Conservation (phyloP, 1,140 invertebrate genomes). For the Drosophila littoralis region DNA sequence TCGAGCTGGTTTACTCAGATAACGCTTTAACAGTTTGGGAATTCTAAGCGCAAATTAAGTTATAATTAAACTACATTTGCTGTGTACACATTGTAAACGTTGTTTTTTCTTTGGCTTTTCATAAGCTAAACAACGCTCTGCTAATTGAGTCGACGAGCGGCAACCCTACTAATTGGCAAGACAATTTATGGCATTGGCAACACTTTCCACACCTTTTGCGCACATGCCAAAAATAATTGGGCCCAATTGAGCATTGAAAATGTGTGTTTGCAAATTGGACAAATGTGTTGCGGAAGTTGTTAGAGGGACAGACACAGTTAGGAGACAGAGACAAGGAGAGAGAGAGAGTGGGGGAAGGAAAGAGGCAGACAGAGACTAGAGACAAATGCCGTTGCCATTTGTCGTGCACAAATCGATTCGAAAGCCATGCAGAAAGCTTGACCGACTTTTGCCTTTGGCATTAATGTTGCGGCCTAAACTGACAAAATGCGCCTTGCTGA, state of each 20-base stretch:
- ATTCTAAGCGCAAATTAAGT: not conserved
- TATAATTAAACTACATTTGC: constrained; percentile 9
- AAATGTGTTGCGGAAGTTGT: constrained; percentile 80
- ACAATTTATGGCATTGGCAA: constrained; percentile 70
- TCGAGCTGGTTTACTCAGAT: no score
- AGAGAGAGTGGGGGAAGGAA: not conserved
- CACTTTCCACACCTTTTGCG: constrained; percentile 75
- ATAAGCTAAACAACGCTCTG: constrained; percentile 1
- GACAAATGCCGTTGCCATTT: constrained; percentile 53
- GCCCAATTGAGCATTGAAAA: constrained; percentile 68
- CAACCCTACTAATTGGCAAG: constrained; percentile 56
- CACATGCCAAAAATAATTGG: constrained; percentile 72
- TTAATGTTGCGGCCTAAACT: constrained; percentile 34
- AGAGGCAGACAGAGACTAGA: constrained; percentile 21
- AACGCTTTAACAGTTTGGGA: not conserved
- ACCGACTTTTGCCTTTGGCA: constrained; percentile 47
- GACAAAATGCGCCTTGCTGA: constrained; percentile 14
- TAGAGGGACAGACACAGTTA: constrained; percentile 31
- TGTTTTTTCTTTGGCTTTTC: constrained; percentile 14
- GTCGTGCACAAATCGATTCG: constrained; percentile 50
- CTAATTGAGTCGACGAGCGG: constrained; percentile 54
- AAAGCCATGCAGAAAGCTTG: constrained; percentile 41
- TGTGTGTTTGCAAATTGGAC: constrained; percentile 71
- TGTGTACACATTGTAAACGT: not conserved
- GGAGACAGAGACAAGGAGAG: not conserved